Base-by-base conservation (phyloP, 1,140 invertebrate genomes). In the Microplitis demolitor region DNA sequence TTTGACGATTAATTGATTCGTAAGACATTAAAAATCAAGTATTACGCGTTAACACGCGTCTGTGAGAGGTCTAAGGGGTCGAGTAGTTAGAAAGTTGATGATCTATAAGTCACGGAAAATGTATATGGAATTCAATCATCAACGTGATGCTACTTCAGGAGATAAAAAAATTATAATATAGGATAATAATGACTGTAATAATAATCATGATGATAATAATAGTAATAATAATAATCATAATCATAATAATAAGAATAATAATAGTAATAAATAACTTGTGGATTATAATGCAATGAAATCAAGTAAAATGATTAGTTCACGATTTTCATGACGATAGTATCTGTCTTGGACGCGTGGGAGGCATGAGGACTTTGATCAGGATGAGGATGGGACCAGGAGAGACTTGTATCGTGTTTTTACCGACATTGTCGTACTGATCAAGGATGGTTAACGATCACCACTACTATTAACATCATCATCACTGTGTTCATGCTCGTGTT, bases 271-370 rank as follows among this genome's bases (percentile, higher is more conserved):
- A 45, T 45, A 6, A 45, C 39, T 45, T 11, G 1, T 45, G 39
- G 39, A 45, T 45, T 45, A 45, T 45, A 16, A 58, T 58, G 56
- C 56, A 60, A 72, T 66, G 45, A 56, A 69, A 71, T 45, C 58
- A 54, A 53, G 53, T 24, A 24, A 39, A 63, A 58, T 39, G 60
- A 60, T 56, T 60, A 37, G 67, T 31, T 61, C 11, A 24, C 60
- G 63, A 71, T 66, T 63, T 45, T 66, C 60, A 62, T 54, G 66
- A 60, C 37, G 16, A 66, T 64, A 56, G 62, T 24, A 64, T 35
- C n/a, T 53, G 31, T 53, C 8, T n/a, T 3, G 35, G 39, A 14
- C 70, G 74, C 76, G 79, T 78, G 74, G 77, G 77, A 76, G 74
- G 74, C 39, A 45, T 45, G 39, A 45, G 6, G 39, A 45, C 2